Evolutionary conservation across 2,113 vertebrate species (phyloP).

Genomic region (Carassius carassius): DNA sequence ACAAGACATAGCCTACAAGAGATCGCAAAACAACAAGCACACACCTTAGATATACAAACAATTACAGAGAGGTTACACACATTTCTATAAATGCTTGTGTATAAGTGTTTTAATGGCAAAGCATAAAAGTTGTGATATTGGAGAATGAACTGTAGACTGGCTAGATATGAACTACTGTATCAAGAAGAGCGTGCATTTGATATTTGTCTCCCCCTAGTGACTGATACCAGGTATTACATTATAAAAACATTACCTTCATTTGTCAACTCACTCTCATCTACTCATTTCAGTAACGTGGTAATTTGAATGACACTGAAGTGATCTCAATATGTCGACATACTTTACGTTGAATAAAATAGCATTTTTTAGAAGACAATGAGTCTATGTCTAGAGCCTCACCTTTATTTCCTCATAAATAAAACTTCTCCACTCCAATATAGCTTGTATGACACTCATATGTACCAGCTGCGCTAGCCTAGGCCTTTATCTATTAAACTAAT

Average conservation of each 20-base stretch:
- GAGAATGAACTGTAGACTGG: background rate
- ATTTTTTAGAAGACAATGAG: background rate
- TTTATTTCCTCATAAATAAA: background rate
- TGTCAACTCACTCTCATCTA: background rate
- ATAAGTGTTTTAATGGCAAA: background rate
- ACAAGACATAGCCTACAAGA: background rate
- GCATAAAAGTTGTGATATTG: background rate
- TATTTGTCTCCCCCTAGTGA: conserved; percentile 9
- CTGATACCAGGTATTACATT: background rate
- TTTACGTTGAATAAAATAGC: too few relatives aligned
- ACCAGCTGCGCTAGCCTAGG: too few relatives aligned
- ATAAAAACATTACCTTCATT: background rate
- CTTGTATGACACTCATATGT: background rate
- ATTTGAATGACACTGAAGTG: background rate
- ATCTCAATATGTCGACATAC: background rate
- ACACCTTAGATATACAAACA: background rate
- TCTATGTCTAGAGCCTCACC: too few relatives aligned
- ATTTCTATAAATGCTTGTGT: background rate
- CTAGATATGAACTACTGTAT: background rate
- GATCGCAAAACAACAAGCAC: background rate
- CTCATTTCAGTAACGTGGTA: background rate
- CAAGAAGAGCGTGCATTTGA: background rate
- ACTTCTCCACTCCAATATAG: background rate
- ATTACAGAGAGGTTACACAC: background rate
- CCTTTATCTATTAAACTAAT: background rate